These are phyloP conservation scores for Stenotaenia linearis DNA, from an alignment of 2,888 invertebrate species.

Conservation along the genomic window DNA sequence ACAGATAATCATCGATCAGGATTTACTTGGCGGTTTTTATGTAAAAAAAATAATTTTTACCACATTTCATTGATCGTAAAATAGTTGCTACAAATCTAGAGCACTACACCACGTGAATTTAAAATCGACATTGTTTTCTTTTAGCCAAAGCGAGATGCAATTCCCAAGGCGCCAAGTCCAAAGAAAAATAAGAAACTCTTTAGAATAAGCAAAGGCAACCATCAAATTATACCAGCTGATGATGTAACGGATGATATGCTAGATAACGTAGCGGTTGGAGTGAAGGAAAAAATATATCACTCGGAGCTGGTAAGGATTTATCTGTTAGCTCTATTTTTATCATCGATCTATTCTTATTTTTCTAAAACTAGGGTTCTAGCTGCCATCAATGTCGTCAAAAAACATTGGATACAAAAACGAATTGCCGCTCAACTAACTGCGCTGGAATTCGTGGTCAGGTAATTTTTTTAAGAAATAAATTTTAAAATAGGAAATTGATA, in stretches of 20 bases:
- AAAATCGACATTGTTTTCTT: neutral
- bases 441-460: conserved; percentile 54
- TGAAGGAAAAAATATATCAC: neutral
- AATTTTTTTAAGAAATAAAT: conserved; percentile 24
- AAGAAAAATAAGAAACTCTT: neutral
- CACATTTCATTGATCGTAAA: neutral
- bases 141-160: neutral
- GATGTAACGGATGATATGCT: neutral
- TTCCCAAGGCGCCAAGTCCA: neutral
- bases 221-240: neutral
- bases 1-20: neutral
- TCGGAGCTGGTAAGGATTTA: neutral
- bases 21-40: neutral
- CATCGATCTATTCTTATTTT: neutral
- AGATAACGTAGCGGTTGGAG: neutral
- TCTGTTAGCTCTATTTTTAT: neutral
- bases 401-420: conserved; percentile 56
- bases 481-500: neutral
- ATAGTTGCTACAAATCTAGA: neutral
- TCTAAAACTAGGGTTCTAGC: conserved; percentile 49
- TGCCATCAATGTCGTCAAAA: conserved; percentile 61
- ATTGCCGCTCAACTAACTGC: conserved; percentile 54
- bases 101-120: neutral
- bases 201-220: neutral
- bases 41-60: neutral